Base-by-base conservation (phyloP, 2,888 invertebrate genomes). In the Drosophila acutilabella region DNA sequence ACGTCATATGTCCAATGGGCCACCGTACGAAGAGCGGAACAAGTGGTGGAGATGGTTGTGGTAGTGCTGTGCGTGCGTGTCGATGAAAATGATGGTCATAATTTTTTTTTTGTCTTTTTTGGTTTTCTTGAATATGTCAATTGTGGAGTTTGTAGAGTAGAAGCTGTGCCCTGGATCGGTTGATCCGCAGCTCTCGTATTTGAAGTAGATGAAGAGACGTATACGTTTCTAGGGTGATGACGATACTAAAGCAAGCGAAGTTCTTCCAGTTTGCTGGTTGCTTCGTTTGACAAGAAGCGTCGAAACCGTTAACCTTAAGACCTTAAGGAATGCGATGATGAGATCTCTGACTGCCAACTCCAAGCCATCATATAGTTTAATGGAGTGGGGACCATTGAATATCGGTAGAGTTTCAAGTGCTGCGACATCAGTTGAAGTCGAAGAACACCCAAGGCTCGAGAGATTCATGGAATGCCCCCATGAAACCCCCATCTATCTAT, bases 61-160 rank as follows among this genome's bases (percentile, higher is more conserved):
- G 33, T 45, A 30, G 56, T 56, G 45, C 47, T 59, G 66, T 64
- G 73, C 73, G 60, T 67, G 64, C 68, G 66, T 78, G 80, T 78
- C 73, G 78, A 76, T 78, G 78, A 72, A 42, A 60, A 79, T 79
- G 73, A 45, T 61, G 74, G 58, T 30, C 30, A 30, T 30, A 30
- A 2, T 8, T 30, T 30, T 8, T 30, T 30, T 1, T 30, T 26
- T 26, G 26, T 73, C 56, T 65, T 50, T 30, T 33, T 53, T 48
- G 18, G 41, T 38, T 47, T 47, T 48, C 61, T 62, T 51, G 67
- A 56, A 42, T 26, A 60, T 62, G 62, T 62, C 57, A 60, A 60
- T 65, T 60, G 47, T 60, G 62, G 33, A 68, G 52, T 36, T 50
- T 56, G 56, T 45, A 54, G 64, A 48, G 36, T 52, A 40, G 66